A percentile compares a stretch with the other conserved stretches of the same genome.
These are phyloP conservation scores for Laterallus jamaicensis DNA, from an alignment of 2,113 vertebrate species.

Conservation along the genomic window DNA sequence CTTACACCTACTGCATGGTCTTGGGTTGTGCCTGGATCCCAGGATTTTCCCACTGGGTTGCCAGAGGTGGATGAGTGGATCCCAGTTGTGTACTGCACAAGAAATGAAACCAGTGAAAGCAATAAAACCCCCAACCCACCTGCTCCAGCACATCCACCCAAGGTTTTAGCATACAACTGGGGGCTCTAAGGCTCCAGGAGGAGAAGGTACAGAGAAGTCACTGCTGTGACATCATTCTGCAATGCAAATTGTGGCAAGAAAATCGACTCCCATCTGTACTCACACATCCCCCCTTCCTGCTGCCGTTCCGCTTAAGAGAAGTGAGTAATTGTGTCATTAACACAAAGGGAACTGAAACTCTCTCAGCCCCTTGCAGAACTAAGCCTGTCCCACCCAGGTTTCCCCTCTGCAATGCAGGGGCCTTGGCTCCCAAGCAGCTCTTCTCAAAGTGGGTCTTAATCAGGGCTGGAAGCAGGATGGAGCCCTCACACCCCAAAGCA, in stretches of 20 bases:
- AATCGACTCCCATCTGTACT: neutral
- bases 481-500: accelerated
- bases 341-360: conserved; percentile 25
- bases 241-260: neutral
- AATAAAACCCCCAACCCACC: neutral
- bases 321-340: conserved; percentile 19
- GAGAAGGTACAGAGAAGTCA: neutral
- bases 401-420: neutral
- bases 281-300: neutral
- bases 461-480: neutral
- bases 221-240: neutral
- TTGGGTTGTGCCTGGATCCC: neutral
- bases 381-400: neutral
- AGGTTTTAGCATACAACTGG: neutral
- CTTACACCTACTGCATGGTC: neutral
- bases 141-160: neutral
- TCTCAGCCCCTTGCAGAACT: neutral
- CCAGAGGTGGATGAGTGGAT: neutral
- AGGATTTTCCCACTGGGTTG: neutral
- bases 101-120: neutral
- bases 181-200: neutral
- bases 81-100: neutral
- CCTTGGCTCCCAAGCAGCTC: neutral
- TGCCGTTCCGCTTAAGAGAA: neutral
- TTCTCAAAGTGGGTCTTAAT: neutral